A percentile compares a stretch with the other conserved stretches of the same genome.
Evolutionary conservation across 2,797 vertebrate genomes (phyloP).

Genomic region (Denticeps clupeoides): DNA sequence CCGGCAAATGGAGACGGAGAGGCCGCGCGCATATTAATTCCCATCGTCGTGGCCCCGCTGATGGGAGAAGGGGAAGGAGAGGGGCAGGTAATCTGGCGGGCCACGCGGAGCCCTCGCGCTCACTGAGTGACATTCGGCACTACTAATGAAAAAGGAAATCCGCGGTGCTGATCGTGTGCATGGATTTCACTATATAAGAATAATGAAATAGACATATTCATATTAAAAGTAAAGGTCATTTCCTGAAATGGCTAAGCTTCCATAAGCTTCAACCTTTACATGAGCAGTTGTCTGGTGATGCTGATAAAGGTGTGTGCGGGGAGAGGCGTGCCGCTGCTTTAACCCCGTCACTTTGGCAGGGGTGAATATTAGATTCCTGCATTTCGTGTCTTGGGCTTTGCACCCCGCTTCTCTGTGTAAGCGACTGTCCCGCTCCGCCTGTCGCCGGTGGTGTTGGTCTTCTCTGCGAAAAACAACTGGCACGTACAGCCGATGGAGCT

Average conservation of each 20-base stretch:
- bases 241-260: slow-evolving; percentile 80
- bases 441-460: too few species aligned
- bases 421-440: too few species aligned
- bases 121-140: slow-evolving; percentile 80
- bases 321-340: slow-evolving; percentile 34
- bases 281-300: slow-evolving; percentile 62
- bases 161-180: slow-evolving; percentile 76
- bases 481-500: too few species aligned
- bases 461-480: too few species aligned
- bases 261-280: slow-evolving; percentile 89
- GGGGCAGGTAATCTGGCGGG: slow-evolving; percentile 43
- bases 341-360: slow-evolving; percentile 38
- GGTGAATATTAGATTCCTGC: too few species aligned
- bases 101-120: slow-evolving; percentile 52
- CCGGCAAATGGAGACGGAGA: slow-evolving; percentile 73
- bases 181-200: slow-evolving; percentile 83
- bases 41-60: slow-evolving; percentile 58
- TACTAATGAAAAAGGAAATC: slow-evolving; percentile 80
- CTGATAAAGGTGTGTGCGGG: slow-evolving; percentile 45
- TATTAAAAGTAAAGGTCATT: slow-evolving; percentile 99
- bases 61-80: slow-evolving; percentile 10
- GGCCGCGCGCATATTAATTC: slow-evolving; percentile 87
- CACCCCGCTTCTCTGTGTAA: too few species aligned
- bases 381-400: too few species aligned
- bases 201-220: slow-evolving; percentile 93